Base-by-base conservation (phyloP, 2,797 vertebrate species). In the Coreius guichenoti region DNA sequence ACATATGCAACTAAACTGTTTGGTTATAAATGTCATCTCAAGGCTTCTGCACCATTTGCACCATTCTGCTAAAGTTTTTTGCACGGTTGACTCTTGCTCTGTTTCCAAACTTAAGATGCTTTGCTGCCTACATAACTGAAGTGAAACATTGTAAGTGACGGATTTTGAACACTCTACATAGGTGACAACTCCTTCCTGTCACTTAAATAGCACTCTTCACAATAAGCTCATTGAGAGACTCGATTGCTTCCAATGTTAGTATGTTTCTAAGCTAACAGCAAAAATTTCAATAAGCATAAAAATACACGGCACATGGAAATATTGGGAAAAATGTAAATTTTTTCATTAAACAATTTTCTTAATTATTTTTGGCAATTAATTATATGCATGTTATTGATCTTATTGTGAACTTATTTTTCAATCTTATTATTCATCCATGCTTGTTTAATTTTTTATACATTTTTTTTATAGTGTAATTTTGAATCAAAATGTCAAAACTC, bases 1-100 rank as follows among this genome's bases (percentile, higher is more conserved):
- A 21, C 29, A 49, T 8, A 54, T 2, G 13, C n/a, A 11, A 19
- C 14, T 61, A 78, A 39, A 29, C 49, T 31, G 36, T 33, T 3
- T 45, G 49, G 26, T 14, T 19, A 8, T 51, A 69, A 77, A 77
- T 84, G 31, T 69, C 61, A 75, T 49, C 43, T 49, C 69, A 33
- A 21, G 81, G 72, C 39, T 36, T 82, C 49, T 73, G 51, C 45
- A 45, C 17, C 0, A 3, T 80, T 67, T 80, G 31, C n/a, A n/a
- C n/a, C n/a, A n/a, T 63, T 79, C 23, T 4, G 36, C 5, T 56
- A 19, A 43, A 63, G n/a, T 12, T 61, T 45, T n/a, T 68, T 68
- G 17, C 14, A 21, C 6, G 36, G 19, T 8, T 33, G 17, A 36
- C 9, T 11, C 19, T 45, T 61, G 56, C 76, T 61, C 33, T n/a